Evolutionary conservation across 1,140 invertebrate species (phyloP).

Genomic region (Drosophila malerkotliana): DNA sequence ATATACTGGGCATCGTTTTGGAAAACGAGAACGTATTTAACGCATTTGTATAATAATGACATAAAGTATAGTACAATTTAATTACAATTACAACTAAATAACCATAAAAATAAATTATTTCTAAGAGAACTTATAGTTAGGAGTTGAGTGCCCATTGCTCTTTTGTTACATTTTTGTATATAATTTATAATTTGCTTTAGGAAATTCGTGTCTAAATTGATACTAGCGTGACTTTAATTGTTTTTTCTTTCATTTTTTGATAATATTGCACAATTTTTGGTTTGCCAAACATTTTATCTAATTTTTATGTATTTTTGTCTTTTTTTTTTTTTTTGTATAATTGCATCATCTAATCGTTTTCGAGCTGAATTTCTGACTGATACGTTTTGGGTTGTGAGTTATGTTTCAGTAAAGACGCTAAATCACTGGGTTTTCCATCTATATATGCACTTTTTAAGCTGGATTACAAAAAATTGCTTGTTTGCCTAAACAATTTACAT

Average conservation of each 20-base stretch:
- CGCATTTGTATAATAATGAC: conserved; percentile 49
- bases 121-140: conserved; percentile 64
- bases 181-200: conserved; percentile 49
- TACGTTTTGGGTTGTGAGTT: conserved; percentile 54
- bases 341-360: conserved; percentile 45
- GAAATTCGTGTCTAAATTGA: conserved; percentile 57
- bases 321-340: conserved; percentile 20
- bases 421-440: conserved; percentile 67
- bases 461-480: conserved; percentile 61
- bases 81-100: conserved; percentile 79
- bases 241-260: conserved; percentile 21
- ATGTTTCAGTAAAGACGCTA: conserved; percentile 43
- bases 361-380: conserved; percentile 44
- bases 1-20: conserved; percentile 62
- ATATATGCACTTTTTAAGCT: conserved; percentile 38
- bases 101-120: conserved; percentile 66
- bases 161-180: conserved; percentile 25
- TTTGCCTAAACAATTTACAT: conserved; percentile 65
- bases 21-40: conserved; percentile 56
- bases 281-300: conserved; percentile 38
- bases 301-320: neutral
- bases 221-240: conserved; percentile 36
- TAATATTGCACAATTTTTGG: conserved; percentile 64
- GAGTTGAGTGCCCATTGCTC: conserved; percentile 65
- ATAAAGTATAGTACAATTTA: conserved; percentile 68